Percentiles rank a stretch among this genome's conserved stretches.
Conservation (phyloP, 35 echinoderm and acorn worm species). For the Heliocidaris tuberculata region DNA sequence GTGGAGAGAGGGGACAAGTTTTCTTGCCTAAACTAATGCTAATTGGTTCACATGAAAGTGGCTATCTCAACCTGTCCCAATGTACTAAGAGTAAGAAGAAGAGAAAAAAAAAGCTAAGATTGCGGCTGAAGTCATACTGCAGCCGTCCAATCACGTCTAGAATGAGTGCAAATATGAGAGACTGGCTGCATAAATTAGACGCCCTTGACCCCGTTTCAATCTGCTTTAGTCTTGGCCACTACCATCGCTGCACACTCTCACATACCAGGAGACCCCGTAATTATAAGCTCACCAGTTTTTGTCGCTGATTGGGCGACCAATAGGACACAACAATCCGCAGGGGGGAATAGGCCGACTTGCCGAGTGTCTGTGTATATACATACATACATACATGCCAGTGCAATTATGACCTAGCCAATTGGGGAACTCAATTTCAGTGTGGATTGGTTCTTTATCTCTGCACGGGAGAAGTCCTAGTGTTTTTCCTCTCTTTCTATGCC, state of each 20-base stretch:
- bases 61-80: neutral
- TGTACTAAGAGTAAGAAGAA: neutral
- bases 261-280: constrained; percentile 44
- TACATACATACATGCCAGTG: constrained; percentile 44
- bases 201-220: constrained; percentile 37
- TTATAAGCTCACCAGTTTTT: constrained; percentile 51
- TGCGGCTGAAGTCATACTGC: constrained; percentile 37
- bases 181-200: constrained; percentile 49
- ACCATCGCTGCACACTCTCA: neutral
- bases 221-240: constrained; percentile 33
- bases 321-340: constrained; percentile 42
- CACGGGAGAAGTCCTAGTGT: constrained; percentile 25
- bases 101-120: constrained; percentile 23
- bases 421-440: constrained; percentile 52
- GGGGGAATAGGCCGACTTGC: constrained; percentile 21
- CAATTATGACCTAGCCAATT: constrained; percentile 51
- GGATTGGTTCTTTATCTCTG: constrained; percentile 53
- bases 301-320: constrained; percentile 46
- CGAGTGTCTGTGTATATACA: constrained; percentile 46
- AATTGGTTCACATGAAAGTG: constrained; percentile 20
- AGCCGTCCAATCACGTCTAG: constrained; percentile 40
- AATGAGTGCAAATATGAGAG: constrained; percentile 51
- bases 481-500: constrained; percentile 36
- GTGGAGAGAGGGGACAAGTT: neutral
- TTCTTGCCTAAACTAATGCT: constrained; percentile 27